phyloP scores from a whole-genome alignment of 2,888 invertebrate species.

The Glomeris marginata region DNA sequence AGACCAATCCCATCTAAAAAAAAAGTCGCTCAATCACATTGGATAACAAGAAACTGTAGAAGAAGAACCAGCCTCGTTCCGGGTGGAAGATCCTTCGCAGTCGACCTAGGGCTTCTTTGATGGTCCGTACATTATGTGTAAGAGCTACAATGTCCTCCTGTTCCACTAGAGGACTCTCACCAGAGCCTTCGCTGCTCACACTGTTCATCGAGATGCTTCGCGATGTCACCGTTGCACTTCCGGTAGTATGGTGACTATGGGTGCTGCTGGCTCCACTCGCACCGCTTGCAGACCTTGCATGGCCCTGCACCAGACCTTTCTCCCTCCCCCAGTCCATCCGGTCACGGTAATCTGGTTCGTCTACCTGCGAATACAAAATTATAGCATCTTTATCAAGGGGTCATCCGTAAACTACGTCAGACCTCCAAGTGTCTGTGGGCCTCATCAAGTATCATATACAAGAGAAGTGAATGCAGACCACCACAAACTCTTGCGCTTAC shows the following conservation, averaged over 20 bases:
- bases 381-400: too few relatives aligned
- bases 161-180: conserved; percentile 26
- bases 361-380: too few relatives aligned
- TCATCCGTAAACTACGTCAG: too few relatives aligned
- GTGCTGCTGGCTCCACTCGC: conserved; percentile 9
- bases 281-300: conserved; percentile 14
- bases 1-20: conserved; percentile 1
- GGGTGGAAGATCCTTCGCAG: conserved; percentile 31
- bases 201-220: conserved; percentile 28
- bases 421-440: too few relatives aligned
- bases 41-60: too few relatives aligned
- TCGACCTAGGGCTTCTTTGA: conserved; percentile 34
- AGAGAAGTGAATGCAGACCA: too few relatives aligned
- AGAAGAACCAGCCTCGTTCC: conserved; percentile 25
- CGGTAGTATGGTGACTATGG: too few relatives aligned
- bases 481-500: too few relatives aligned
- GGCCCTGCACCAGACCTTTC: not conserved
- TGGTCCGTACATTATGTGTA: conserved; percentile 34
- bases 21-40: not conserved
- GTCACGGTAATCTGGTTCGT: too few relatives aligned
- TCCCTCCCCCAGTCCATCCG: too few relatives aligned
- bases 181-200: conserved; percentile 28
- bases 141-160: conserved; percentile 35
- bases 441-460: too few relatives aligned
- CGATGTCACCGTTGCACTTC: conserved; percentile 6